These are phyloP conservation scores for Stictocephala bisonia DNA, from an alignment of 2,888 invertebrate genomes.

Conservation along the genomic window DNA sequence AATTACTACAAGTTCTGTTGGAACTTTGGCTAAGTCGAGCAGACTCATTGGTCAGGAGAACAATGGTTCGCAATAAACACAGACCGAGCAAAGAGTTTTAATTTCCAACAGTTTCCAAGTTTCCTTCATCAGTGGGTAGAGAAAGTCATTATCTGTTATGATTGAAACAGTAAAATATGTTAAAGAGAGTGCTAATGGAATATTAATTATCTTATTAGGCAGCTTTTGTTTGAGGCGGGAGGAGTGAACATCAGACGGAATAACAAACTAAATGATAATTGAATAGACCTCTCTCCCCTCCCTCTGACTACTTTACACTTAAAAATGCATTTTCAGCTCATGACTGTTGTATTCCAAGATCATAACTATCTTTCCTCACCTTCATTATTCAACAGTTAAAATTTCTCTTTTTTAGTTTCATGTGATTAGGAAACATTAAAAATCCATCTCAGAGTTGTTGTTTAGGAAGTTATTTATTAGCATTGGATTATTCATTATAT, in stretches of 20 bases:
- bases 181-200: slow-evolving; percentile 44
- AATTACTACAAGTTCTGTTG: too few relatives aligned
- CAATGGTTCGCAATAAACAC: too few relatives aligned
- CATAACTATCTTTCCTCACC: too few relatives aligned
- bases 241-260: slow-evolving; percentile 44
- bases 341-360: neutral
- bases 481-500: too few relatives aligned
- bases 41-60: too few relatives aligned
- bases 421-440: too few relatives aligned
- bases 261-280: slow-evolving; percentile 47
- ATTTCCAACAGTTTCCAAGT: neutral
- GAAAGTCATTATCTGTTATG: slow-evolving; percentile 36
- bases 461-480: too few relatives aligned
- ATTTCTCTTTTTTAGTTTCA: too few relatives aligned
- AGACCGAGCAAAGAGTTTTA: neutral
- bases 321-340: slow-evolving; percentile 42
- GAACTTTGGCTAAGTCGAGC: too few relatives aligned
- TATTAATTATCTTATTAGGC: slow-evolving; percentile 46
- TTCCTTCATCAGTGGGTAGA: slow-evolving; percentile 1
- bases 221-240: slow-evolving; percentile 43
- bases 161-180: slow-evolving; percentile 41
- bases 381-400: too few relatives aligned
- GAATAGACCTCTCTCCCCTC: slow-evolving; percentile 23
- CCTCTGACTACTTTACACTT: slow-evolving; percentile 14
- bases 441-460: too few relatives aligned